phyloP scores from a whole-genome alignment of 2,797 vertebrate species.

The Coccyzus lansbergi region DNA sequence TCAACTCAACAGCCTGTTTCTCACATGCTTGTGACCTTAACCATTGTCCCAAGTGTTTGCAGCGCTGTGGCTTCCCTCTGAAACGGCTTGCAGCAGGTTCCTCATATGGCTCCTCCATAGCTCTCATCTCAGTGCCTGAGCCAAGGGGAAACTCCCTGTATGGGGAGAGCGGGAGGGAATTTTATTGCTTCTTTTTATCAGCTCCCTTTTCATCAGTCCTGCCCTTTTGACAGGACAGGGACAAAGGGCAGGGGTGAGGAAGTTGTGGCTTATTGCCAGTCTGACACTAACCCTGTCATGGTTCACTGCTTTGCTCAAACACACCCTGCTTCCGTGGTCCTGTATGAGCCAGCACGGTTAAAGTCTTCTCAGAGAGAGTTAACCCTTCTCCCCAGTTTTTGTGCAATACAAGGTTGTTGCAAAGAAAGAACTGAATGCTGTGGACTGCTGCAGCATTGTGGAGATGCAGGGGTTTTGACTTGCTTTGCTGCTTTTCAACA shows the following conservation, averaged over 20 bases:
- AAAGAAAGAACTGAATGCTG: not conserved
- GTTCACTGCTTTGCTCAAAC: not conserved
- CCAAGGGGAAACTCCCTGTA: not conserved
- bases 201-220: not conserved
- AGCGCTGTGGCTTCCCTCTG: not conserved
- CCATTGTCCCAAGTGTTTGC: not conserved
- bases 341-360: rapidly evolving
- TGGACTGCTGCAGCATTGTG: not conserved
- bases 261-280: not conserved
- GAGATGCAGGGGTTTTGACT: not conserved
- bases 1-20: rapidly evolving
- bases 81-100: not conserved
- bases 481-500: not conserved
- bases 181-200: not conserved
- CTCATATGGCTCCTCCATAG: rapidly evolving
- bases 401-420: not conserved
- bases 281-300: not conserved
- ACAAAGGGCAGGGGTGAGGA: not conserved
- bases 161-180: not conserved
- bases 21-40: not conserved
- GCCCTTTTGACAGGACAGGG: not conserved
- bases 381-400: not conserved
- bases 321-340: not conserved
- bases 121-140: not conserved
- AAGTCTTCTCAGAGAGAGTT: not conserved